A percentile compares a stretch with the other conserved stretches of the same genome.
Conservation (phyloP, 2,797 vertebrate species). For the Sitta carolinensis region DNA sequence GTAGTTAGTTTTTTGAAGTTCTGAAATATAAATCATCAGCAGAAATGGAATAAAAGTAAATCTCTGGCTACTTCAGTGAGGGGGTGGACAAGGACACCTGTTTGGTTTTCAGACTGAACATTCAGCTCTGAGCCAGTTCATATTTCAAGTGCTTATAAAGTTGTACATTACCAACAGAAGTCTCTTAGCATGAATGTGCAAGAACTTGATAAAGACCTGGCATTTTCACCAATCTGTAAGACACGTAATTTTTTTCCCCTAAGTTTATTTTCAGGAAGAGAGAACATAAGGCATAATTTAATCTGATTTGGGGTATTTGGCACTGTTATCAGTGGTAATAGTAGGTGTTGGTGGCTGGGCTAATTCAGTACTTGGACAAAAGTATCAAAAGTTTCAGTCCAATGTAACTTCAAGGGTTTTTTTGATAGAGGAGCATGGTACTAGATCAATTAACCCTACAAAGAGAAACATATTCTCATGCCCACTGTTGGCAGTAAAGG, state of each 20-base stretch:
- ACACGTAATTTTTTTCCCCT: background rate
- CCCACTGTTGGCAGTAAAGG: background rate
- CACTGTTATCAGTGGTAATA: background rate
- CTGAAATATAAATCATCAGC: background rate
- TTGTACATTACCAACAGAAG: background rate
- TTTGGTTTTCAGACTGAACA: background rate
- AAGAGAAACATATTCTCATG: background rate
- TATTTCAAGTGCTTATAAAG: background rate
- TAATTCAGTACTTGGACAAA: background rate
- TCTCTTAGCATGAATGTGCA: background rate
- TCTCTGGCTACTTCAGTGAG: background rate
- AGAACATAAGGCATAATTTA: background rate
- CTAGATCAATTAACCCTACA: background rate
- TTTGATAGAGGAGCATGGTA: background rate
- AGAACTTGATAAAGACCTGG: background rate
- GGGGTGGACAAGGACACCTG: background rate
- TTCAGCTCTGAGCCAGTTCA: background rate
- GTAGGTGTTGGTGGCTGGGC: background rate
- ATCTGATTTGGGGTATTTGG: background rate
- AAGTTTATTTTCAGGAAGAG: background rate
- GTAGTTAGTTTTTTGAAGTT: background rate
- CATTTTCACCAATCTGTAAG: background rate
- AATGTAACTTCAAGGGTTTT: rapidly evolving
- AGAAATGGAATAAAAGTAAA: background rate
- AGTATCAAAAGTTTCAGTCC: background rate